A percentile compares a stretch with the other conserved stretches of the same genome.
Evolutionary conservation across 64 coral and sea anemone genomes (phyloP).

Genomic region (Catalaphyllia jardinei): DNA sequence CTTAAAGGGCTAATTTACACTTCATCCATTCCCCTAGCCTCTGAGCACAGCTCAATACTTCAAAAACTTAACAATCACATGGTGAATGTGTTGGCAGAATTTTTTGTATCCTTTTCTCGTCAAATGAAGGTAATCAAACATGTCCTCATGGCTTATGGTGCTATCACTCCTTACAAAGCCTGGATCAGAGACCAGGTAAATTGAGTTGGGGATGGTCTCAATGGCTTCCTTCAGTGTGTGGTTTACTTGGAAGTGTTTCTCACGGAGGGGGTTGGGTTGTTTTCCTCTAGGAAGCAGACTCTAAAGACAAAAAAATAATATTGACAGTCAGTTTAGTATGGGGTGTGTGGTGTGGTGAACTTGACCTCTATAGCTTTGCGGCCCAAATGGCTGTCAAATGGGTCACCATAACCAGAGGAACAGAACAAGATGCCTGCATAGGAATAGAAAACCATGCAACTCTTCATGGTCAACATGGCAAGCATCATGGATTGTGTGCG

Average conservation of each 20-base stretch:
- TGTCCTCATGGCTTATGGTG: slow-evolving; percentile 76
- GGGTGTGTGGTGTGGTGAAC: too few relatives aligned
- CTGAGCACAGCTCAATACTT: slow-evolving; percentile 53
- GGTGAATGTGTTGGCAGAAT: slow-evolving; percentile 69
- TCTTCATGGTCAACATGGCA: too few relatives aligned
- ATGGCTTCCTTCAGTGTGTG: slow-evolving; percentile 67
- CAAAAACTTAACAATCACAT: slow-evolving; percentile 77
- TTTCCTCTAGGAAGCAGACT: slow-evolving; percentile 88
- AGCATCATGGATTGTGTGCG: too few relatives aligned
- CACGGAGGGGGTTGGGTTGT: slow-evolving; percentile 76
- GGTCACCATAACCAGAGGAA: too few relatives aligned
- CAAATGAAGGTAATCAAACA: slow-evolving; percentile 92
- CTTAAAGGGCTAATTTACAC: too few relatives aligned
- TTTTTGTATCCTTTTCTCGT: slow-evolving; percentile 81
- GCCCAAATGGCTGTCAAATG: too few relatives aligned
- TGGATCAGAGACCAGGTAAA: slow-evolving; percentile 86
- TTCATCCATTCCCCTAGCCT: too few relatives aligned
- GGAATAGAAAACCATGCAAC: too few relatives aligned
- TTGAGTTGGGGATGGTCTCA: slow-evolving; percentile 73
- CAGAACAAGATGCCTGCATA: too few relatives aligned
- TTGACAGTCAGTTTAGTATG: not conserved
- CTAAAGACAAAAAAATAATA: slow-evolving; percentile 30
- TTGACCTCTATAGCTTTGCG: too few relatives aligned
- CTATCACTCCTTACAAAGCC: slow-evolving; percentile 94
- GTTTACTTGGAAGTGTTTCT: slow-evolving; percentile 93